Conservation (phyloP, 2,797 vertebrate genomes). For the Pseudomugil gertrudae region DNA sequence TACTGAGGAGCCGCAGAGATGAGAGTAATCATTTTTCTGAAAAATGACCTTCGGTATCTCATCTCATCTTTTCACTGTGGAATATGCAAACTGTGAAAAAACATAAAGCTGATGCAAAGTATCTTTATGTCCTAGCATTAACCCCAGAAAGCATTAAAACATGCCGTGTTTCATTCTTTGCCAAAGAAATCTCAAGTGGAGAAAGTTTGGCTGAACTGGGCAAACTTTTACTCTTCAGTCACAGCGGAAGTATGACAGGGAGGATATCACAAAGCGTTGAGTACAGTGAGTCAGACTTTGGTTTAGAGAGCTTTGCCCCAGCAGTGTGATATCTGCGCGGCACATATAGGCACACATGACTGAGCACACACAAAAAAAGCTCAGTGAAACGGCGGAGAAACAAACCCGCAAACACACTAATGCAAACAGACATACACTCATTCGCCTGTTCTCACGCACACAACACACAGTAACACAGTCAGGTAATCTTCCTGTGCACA, state of each 20-base stretch:
- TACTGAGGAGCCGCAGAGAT: slow-evolving; percentile 14
- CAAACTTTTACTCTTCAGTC: slow-evolving; percentile 73
- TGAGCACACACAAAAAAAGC: slow-evolving; percentile 66
- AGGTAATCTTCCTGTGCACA: slow-evolving; percentile 67
- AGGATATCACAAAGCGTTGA: slow-evolving; percentile 66
- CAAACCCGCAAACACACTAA: slow-evolving; percentile 68
- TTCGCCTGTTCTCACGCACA: slow-evolving; percentile 27
- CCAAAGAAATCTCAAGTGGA: slow-evolving; percentile 59
- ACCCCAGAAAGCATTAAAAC: slow-evolving; percentile 43
- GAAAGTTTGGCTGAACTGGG: slow-evolving; percentile 70
- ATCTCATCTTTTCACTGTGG: slow-evolving; percentile 17
- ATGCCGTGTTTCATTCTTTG: slow-evolving; percentile 46
- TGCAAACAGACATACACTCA: slow-evolving; percentile 57
- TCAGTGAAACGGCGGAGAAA: slow-evolving; percentile 54
- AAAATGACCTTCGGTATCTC: slow-evolving; percentile 32
- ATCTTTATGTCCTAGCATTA: slow-evolving; percentile 25
- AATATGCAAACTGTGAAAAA: slow-evolving; percentile 14
- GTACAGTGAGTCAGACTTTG: slow-evolving; percentile 68
- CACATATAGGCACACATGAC: slow-evolving; percentile 75
- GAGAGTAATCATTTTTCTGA: neutral
- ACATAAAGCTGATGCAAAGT: slow-evolving; percentile 29
- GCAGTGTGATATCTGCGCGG: slow-evolving; percentile 71
- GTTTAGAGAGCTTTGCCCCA: slow-evolving; percentile 62
- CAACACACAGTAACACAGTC: slow-evolving; percentile 45
- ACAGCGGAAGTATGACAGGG: slow-evolving; percentile 65